phyloP scores from a whole-genome alignment of 2,797 vertebrate genomes.

The Lacerta agilis region DNA sequence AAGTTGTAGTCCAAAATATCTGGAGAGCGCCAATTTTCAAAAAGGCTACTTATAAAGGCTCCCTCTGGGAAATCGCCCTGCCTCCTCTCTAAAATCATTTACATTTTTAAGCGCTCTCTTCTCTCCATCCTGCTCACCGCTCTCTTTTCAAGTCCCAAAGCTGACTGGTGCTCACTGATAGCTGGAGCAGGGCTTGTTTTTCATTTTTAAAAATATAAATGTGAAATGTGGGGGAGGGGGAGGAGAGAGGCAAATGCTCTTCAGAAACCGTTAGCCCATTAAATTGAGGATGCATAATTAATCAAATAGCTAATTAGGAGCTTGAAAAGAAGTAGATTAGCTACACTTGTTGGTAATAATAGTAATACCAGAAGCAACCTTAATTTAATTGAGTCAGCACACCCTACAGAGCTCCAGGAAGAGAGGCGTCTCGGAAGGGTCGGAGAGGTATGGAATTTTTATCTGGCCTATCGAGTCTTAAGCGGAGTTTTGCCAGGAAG shows the following conservation, averaged over 20 bases:
- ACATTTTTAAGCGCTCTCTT: background rate
- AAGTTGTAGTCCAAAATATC: too few species aligned
- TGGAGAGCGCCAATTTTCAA: too few species aligned
- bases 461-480: background rate
- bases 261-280: background rate
- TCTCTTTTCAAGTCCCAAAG: background rate
- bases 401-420: background rate
- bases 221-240: background rate
- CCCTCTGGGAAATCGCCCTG: background rate
- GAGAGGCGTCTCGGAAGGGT: background rate
- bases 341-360: background rate
- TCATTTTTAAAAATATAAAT: background rate
- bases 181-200: background rate
- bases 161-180: background rate
- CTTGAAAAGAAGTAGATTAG: constrained; percentile 31
- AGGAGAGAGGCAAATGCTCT: constrained; percentile 8
- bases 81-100: background rate
- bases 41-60: too few species aligned
- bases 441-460: background rate
- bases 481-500: background rate
- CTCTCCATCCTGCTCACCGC: background rate
- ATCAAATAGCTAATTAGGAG: constrained; percentile 31
- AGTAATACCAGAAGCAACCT: background rate
- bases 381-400: constrained; percentile 9
- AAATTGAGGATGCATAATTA: constrained; percentile 21